Evolutionary conservation across 2,113 vertebrate species (phyloP).

Genomic region (Cryptomyrus ogoouensis): DNA sequence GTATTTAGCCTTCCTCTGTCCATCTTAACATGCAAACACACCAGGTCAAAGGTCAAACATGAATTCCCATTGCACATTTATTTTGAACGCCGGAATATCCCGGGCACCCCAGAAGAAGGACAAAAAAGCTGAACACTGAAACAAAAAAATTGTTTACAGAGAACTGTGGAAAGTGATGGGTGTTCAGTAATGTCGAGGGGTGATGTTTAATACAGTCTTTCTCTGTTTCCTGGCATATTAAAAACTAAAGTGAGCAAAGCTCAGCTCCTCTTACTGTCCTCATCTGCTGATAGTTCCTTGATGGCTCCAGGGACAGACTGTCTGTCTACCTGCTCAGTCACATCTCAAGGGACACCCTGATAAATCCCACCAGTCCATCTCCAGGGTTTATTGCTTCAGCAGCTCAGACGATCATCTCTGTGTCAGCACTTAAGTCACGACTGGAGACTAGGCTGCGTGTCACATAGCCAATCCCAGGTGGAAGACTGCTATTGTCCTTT

Average conservation of each 20-base stretch:
- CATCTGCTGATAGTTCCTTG: not conserved
- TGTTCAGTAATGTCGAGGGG: not conserved
- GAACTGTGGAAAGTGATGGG: not conserved
- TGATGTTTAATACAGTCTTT: not conserved
- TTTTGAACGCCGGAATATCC: not conserved
- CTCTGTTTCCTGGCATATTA: not conserved
- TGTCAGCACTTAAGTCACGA: not conserved
- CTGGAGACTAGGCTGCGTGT: not conserved
- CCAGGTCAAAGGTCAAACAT: slow-evolving; percentile 2
- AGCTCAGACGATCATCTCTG: not conserved
- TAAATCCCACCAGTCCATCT: not conserved
- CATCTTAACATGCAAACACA: not conserved
- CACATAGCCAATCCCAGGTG: not conserved
- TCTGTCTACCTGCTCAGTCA: not conserved
- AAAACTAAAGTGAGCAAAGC: not conserved
- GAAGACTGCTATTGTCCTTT: not conserved
- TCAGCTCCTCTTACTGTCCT: not conserved
- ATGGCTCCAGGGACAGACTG: not conserved
- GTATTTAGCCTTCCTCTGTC: not conserved
- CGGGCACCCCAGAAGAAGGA: not conserved
- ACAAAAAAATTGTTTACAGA: not conserved
- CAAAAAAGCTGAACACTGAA: not conserved
- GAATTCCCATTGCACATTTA: not conserved
- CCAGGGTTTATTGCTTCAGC: not conserved
- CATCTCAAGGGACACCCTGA: not conserved